These are phyloP conservation scores for Chirona hameri DNA, from an alignment of 2,888 invertebrate species.

Conservation along the genomic window DNA sequence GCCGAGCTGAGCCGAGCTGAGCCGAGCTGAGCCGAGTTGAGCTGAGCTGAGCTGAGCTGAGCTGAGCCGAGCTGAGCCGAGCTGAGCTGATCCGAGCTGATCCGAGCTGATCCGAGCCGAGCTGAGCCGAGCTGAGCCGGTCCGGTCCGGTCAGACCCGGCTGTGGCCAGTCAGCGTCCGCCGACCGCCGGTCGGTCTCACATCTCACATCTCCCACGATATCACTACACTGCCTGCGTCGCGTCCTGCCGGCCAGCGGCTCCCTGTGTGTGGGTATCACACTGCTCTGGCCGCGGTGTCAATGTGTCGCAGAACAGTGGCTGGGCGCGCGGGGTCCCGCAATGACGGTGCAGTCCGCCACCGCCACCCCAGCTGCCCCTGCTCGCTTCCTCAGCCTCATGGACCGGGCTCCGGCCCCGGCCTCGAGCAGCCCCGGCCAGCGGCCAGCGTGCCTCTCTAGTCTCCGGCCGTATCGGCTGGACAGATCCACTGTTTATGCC, in stretches of 20 bases:
- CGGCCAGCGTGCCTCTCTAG: neutral
- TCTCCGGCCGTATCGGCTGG: too few species aligned
- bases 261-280: neutral
- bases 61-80: neutral
- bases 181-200: neutral
- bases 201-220: too few species aligned
- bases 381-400: too few species aligned
- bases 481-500: neutral
- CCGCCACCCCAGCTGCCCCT: too few species aligned
- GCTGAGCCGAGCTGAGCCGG: neutral
- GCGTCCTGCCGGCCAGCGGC: neutral
- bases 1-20: neutral
- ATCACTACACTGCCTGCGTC: neutral
- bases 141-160: too few species aligned
- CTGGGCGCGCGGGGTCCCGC: too few species aligned
- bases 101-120: neutral
- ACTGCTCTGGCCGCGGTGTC: too few species aligned
- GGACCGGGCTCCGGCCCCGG: too few species aligned
- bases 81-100: neutral
- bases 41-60: neutral
- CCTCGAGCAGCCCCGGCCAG: too few species aligned
- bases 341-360: too few species aligned
- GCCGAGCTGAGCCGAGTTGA: constrained; percentile 23
- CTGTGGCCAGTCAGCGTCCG: neutral
- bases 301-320: too few species aligned